Conservation (phyloP, 2,113 vertebrate genomes). For the Nibea albiflora region DNA sequence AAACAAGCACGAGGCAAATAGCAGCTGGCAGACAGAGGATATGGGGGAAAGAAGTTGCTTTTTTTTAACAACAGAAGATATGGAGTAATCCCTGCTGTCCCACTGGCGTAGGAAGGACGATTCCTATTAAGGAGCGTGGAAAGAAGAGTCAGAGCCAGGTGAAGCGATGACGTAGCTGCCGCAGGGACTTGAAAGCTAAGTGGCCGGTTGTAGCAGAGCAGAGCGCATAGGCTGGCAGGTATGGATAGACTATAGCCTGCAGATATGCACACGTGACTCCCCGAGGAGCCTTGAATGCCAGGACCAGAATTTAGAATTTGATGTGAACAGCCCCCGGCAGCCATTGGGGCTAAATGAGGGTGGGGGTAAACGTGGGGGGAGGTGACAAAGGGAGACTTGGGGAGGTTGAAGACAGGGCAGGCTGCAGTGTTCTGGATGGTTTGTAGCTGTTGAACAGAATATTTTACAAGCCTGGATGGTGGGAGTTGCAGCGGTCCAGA, state of each 20-base stretch:
- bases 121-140: constrained; percentile 33
- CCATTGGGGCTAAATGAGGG: constrained; percentile 2
- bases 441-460: constrained; percentile 40
- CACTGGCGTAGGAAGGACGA: constrained; percentile 35
- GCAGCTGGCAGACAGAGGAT: constrained; percentile 15
- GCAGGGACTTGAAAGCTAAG: constrained; percentile 52
- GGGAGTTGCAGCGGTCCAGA: constrained; percentile 42
- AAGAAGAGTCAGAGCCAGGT: constrained; percentile 53
- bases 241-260: constrained; percentile 39
- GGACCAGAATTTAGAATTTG: constrained; percentile 59
- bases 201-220: constrained; percentile 25
- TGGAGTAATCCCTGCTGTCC: constrained; percentile 29
- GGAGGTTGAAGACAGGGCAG: constrained; percentile 56
- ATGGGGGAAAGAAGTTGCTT: background rate
- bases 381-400: constrained; percentile 31
- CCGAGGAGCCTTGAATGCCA: constrained; percentile 44
- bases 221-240: constrained; percentile 35
- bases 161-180: constrained; percentile 44
- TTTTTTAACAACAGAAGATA: constrained; percentile 7
- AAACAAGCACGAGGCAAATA: constrained; percentile 19
- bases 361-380: background rate
- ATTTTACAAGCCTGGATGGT: constrained; percentile 21
- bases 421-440: constrained; percentile 6
- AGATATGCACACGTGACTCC: constrained; percentile 54
- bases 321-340: constrained; percentile 55